Percentiles rank a stretch among this genome's conserved stretches.
These are phyloP conservation scores for Sminthurides aquaticus DNA, from an alignment of 2,888 invertebrate species.

Conservation along the genomic window DNA sequence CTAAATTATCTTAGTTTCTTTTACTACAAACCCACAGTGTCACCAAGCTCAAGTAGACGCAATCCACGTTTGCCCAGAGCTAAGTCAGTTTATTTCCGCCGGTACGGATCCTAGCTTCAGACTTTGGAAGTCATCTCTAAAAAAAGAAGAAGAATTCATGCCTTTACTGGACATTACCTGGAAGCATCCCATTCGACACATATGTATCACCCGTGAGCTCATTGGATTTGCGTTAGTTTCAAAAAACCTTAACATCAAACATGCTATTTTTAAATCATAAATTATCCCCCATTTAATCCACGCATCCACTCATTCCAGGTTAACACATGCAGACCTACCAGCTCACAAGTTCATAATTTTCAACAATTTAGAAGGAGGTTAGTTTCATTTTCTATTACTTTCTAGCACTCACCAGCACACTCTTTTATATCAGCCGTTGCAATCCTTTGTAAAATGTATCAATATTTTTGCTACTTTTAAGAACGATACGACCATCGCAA, in stretches of 20 bases:
- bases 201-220: slow-evolving; percentile 32
- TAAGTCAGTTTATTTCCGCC: slow-evolving; percentile 36
- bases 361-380: slow-evolving; percentile 38
- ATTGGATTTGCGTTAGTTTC: slow-evolving; percentile 32
- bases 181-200: slow-evolving; percentile 37
- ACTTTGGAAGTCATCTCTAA: slow-evolving; percentile 37
- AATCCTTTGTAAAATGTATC: slow-evolving; percentile 6
- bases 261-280: neutral
- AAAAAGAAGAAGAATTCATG: slow-evolving; percentile 38
- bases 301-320: neutral
- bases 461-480: slow-evolving; percentile 13
- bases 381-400: too few species aligned
- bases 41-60: too few species aligned
- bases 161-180: slow-evolving; percentile 41
- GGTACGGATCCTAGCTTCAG: slow-evolving; percentile 37
- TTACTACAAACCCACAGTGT: too few species aligned
- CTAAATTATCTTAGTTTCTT: too few species aligned
- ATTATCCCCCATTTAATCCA: too few species aligned
- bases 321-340: slow-evolving; percentile 33
- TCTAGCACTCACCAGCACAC: too few species aligned
- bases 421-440: neutral
- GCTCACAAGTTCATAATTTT: slow-evolving; percentile 39
- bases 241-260: neutral
- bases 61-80: slow-evolving; percentile 35
- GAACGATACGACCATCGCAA: slow-evolving; percentile 37